These are phyloP conservation scores for Stichodactyla mertensii DNA, from an alignment of 64 coral and sea anemone species.

Conservation along the genomic window DNA sequence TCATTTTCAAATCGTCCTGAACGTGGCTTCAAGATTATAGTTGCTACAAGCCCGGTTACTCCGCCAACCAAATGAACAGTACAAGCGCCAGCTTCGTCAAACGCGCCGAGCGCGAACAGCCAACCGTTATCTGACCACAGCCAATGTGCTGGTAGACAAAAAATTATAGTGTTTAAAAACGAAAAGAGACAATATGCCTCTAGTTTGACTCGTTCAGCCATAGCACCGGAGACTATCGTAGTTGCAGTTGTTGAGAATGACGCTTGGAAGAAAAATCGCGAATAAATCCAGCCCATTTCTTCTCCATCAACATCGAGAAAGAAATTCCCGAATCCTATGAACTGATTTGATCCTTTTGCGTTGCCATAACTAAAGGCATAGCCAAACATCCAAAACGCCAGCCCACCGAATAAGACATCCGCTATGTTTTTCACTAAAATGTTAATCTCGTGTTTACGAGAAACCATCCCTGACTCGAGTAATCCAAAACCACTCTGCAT, in stretches of 20 bases:
- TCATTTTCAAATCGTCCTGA: slow-evolving; percentile 66
- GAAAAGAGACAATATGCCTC: slow-evolving; percentile 73
- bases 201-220: slow-evolving; percentile 78
- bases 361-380: slow-evolving; percentile 65
- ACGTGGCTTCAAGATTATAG: slow-evolving; percentile 65
- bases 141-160: slow-evolving; percentile 76
- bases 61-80: slow-evolving; percentile 74
- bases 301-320: slow-evolving; percentile 56
- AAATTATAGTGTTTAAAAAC: slow-evolving; percentile 62
- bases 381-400: slow-evolving; percentile 81
- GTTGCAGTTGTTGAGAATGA: slow-evolving; percentile 83
- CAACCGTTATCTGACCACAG: slow-evolving; percentile 66
- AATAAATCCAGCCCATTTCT: slow-evolving; percentile 49
- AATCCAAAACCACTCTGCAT: slow-evolving; percentile 83
- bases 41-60: slow-evolving; percentile 61
- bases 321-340: slow-evolving; percentile 59
- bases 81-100: slow-evolving; percentile 67
- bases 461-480: slow-evolving; percentile 81
- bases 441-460: slow-evolving; percentile 78
- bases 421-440: slow-evolving; percentile 75
- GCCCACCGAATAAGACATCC: slow-evolving; percentile 71
- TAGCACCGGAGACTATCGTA: slow-evolving; percentile 72
- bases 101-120: slow-evolving; percentile 41
- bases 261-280: slow-evolving; percentile 69
- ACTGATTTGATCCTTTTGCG: slow-evolving; percentile 30